Conservation (phyloP, 2,113 vertebrate genomes). For the Aplodontia rufa region DNA sequence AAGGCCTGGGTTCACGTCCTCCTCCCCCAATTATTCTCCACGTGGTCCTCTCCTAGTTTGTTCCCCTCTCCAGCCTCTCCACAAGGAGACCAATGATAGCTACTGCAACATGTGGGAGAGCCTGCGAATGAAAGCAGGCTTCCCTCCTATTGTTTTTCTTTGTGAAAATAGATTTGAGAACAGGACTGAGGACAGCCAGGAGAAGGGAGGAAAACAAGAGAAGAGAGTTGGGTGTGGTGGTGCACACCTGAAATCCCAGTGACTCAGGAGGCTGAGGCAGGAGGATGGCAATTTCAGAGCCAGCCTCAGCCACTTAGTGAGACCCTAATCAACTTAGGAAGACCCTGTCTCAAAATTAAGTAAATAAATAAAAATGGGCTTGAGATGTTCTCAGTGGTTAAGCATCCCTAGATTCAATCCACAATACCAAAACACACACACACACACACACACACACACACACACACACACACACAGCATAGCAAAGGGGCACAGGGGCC, state of each 20-base stretch:
- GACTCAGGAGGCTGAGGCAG: too few species aligned
- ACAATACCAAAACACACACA: neutral
- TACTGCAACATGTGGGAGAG: neutral
- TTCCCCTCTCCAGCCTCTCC: neutral
- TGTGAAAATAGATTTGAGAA: neutral
- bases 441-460: neutral
- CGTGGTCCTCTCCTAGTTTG: neutral
- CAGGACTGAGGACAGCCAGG: neutral
- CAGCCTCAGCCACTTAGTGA: too few species aligned
- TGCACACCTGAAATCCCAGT: too few species aligned
- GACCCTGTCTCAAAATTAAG: too few species aligned
- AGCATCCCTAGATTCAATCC: too few species aligned
- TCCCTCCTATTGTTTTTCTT: neutral
- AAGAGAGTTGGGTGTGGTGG: too few species aligned
- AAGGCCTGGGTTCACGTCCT: neutral
- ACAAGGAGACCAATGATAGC: rapidly evolving
- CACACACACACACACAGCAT: too few species aligned
- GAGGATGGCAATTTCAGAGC: too few species aligned
- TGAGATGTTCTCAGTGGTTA: too few species aligned
- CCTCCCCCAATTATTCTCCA: neutral
- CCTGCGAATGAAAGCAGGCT: neutral
- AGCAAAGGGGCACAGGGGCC: neutral
- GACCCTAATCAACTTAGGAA: too few species aligned
- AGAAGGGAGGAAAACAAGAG: neutral
- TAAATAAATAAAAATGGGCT: too few species aligned